Percentiles rank a stretch among this genome's conserved stretches.
These are phyloP conservation scores for Pomatorhinus ruficollis DNA, from an alignment of 2,113 vertebrate genomes.

Conservation along the genomic window DNA sequence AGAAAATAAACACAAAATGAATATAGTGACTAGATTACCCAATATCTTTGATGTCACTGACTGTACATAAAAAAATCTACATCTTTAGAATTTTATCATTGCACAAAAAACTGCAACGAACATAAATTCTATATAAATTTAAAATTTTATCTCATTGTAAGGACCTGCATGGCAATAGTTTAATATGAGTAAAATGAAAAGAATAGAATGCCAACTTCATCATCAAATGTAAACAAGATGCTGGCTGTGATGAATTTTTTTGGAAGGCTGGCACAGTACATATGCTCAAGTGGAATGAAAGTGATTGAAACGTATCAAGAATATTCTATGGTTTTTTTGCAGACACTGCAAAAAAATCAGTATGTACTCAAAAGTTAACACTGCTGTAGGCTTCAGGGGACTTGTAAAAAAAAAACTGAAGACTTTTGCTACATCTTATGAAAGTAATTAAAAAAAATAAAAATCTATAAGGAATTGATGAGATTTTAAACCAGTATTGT, in stretches of 20 bases:
- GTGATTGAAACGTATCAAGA: neutral
- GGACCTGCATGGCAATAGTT: neutral
- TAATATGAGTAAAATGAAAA: neutral
- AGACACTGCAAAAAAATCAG: neutral
- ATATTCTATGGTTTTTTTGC: neutral
- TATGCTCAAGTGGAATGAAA: neutral
- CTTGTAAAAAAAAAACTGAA: neutral
- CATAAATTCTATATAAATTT: neutral
- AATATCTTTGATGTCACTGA: neutral
- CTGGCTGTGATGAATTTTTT: neutral
- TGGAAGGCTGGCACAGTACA: neutral
- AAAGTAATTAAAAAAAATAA: neutral
- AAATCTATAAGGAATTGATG: neutral
- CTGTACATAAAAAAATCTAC: neutral
- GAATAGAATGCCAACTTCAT: neutral
- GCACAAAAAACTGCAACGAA: neutral
- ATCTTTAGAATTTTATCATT: neutral
- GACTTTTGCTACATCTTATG: neutral
- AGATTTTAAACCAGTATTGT: neutral
- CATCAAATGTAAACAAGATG: neutral
- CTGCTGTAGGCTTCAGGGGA: neutral
- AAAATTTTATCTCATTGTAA: neutral
- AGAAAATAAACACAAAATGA: neutral
- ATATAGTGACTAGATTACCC: neutral
- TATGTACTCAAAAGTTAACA: neutral